Evolutionary conservation across 2,797 vertebrate species (phyloP), one percentile per base, ranked within the genome.

Genomic region (Bradypodion ventrale): DNA sequence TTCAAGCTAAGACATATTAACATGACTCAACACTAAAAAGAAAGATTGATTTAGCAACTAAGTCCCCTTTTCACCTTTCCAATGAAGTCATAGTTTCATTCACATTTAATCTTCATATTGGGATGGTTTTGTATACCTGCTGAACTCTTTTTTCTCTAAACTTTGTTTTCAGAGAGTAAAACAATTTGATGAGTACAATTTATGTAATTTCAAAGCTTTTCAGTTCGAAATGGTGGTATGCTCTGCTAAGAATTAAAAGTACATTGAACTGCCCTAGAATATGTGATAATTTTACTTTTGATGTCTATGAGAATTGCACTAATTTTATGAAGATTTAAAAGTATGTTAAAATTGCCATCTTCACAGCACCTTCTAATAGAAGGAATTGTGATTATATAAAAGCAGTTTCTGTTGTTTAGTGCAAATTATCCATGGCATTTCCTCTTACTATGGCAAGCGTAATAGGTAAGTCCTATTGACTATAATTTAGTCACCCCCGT

Each of bases 41-140:
- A 59, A 74, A 59, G 72, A 75, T 82, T 42, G 27, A 66, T n/a
- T 21, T 60, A 74, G 60, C 74, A 78, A 78, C 86, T 40, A 81
- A 4, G 75, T 74, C n/a, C 49, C 1, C 74, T 60, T 32, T 73
- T 75, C 63, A 46, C 15, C 63, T 75, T 80, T 68, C 63, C 62
- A 78, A 80, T 44, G 19, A 77, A 82, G 62, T 80, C 76, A 70
- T 75, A 68, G 72, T 83, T 83, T 87, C 65, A 87, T 75, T 75
- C 72, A 83, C n/a, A 80, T 63, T 42, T 80, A 80, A 60, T 75
- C 76, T 80, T 25, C 13, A 27, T 62, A 75, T 69, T 74, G 49
- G 13, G 56, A 37, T 75, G 13, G 40, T 79, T 80, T 83, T 75
- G 75, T 60, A 69, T 66, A 65, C 44, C 72, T 63, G 29, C 21